Percentiles rank a stretch among this genome's conserved stretches.
phyloP scores from a whole-genome alignment of 2,888 invertebrate species.

The Hemaris fuciformis region DNA sequence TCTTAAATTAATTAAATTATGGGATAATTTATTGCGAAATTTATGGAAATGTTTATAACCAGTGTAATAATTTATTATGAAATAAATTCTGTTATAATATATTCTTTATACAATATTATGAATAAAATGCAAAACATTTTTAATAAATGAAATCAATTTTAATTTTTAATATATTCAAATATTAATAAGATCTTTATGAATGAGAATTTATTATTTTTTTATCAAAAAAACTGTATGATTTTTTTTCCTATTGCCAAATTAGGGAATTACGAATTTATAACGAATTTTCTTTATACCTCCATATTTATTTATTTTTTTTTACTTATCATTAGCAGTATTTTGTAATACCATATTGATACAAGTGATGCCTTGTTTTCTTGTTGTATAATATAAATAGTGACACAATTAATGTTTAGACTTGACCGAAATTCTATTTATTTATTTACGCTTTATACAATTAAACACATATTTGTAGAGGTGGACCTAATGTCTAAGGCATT shows the following conservation, averaged over 20 bases:
- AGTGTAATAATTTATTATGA: not conserved
- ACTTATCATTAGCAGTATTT: no score
- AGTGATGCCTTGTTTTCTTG: not conserved
- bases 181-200: no score
- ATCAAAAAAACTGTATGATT: no score
- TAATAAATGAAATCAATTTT: not conserved
- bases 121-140: not conserved
- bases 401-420: not conserved
- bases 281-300: no score
- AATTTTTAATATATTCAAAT: not conserved
- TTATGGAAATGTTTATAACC: not conserved
- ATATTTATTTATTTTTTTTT: no score
- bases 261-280: no score
- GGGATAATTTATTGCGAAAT: not conserved
- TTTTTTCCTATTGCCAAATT: no score
- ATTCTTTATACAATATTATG: not conserved
- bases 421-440: no score
- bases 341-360: not conserved
- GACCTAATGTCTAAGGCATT: no score
- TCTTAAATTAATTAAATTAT: not conserved
- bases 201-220: no score
- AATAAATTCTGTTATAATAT: no score
- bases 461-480: no score
- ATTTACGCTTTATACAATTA: not conserved
- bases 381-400: not conserved